These are phyloP conservation scores for Ectemnius lituratus DNA, from an alignment of 2,888 invertebrate species.

Conservation along the genomic window DNA sequence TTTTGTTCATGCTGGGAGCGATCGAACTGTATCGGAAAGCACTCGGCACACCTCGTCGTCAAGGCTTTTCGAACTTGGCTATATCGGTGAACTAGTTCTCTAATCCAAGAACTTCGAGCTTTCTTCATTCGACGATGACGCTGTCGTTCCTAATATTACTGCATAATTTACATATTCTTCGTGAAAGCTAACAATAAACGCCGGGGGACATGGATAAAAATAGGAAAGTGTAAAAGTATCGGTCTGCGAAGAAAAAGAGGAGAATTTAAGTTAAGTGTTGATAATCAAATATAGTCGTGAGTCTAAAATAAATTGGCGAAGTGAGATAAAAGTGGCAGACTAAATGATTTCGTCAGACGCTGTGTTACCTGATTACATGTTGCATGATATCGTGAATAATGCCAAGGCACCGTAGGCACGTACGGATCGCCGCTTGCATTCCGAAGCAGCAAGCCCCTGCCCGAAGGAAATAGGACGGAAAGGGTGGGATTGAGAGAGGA, in stretches of 20 bases:
- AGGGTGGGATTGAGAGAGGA: neutral
- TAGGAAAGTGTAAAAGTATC: no score
- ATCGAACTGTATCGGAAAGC: conserved; percentile 60
- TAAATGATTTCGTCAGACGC: conserved; percentile 42
- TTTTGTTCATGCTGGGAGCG: conserved; percentile 39
- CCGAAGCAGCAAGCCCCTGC: conserved; percentile 25
- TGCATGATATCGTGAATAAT: conserved; percentile 50
- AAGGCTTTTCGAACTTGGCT: conserved; percentile 40
- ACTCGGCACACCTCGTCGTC: conserved; percentile 44
- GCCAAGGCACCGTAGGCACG: conserved; percentile 29
- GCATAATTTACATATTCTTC: neutral
- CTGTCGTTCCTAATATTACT: conserved; percentile 14
- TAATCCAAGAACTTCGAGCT: conserved; percentile 25
- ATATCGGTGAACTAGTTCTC: conserved; percentile 38
- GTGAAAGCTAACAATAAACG: no score
- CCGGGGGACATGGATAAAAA: no score
- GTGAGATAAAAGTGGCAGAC: conserved; percentile 14
- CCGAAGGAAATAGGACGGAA: conserved; percentile 20
- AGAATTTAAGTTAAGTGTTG: no score
- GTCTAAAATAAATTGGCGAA: neutral
- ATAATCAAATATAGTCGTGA: neutral
- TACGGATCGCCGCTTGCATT: conserved; percentile 34
- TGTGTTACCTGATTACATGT: conserved; percentile 47
- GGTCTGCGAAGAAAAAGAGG: no score
- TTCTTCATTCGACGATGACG: conserved; percentile 18